Evolutionary conservation across 2,888 invertebrate genomes (phyloP).

Genomic region (Andricus quercusramuli): DNA sequence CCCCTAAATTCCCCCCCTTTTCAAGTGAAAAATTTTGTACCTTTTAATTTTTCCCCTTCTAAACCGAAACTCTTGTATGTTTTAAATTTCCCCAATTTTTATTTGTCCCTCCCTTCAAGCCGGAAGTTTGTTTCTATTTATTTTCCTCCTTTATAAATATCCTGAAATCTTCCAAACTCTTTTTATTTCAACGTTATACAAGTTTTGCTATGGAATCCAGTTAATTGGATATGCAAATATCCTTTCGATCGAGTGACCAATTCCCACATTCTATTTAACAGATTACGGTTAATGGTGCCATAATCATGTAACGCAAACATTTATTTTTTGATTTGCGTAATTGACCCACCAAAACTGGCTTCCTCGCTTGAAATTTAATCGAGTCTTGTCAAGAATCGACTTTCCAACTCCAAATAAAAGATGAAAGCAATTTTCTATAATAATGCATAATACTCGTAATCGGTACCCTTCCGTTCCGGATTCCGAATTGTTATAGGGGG

Average conservation of each 20-base stretch:
- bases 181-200: conserved; percentile 40
- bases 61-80: too few species aligned
- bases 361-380: not conserved
- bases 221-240: conserved; percentile 69
- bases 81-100: too few species aligned
- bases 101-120: too few species aligned
- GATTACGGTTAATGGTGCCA: conserved; percentile 24
- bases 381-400: not conserved
- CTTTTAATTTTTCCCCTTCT: too few species aligned
- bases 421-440: conserved; percentile 29
- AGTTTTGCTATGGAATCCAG: conserved; percentile 64
- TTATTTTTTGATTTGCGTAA: conserved; percentile 12
- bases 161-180: not conserved
- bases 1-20: too few species aligned
- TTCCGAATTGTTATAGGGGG: conserved; percentile 23
- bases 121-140: too few species aligned
- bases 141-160: too few species aligned
- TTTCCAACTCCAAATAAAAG: not conserved
- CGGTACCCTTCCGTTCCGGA: conserved; percentile 25
- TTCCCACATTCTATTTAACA: conserved; percentile 44
- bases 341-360: not conserved
- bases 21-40: too few species aligned
- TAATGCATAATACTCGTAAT: not conserved
- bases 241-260: conserved; percentile 44
- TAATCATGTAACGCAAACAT: conserved; percentile 16